phyloP scores from a whole-genome alignment of 2,797 vertebrate genomes.

The Cheirogaleus major region DNA sequence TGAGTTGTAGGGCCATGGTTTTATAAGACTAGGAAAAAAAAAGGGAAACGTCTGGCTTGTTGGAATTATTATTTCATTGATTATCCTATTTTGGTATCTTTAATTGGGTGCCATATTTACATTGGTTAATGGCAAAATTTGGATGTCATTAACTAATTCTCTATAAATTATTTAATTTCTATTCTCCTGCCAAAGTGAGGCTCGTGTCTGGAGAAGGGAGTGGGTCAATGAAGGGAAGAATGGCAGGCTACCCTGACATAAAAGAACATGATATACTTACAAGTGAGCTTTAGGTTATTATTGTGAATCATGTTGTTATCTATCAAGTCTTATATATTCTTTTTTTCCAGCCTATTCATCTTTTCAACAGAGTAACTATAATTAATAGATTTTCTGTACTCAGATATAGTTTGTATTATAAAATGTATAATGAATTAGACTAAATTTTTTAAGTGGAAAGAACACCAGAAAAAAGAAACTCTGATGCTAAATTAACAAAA shows the following conservation, averaged over 20 bases:
- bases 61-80: background rate
- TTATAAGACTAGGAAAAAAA: background rate
- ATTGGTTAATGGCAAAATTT: background rate
- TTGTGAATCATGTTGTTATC: background rate
- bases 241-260: no score
- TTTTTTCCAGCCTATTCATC: background rate
- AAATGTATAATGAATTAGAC: background rate
- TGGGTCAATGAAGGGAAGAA: background rate
- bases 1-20: background rate
- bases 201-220: background rate
- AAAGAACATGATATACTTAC: background rate
- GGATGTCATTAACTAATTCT: background rate
- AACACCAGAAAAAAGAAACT: constrained; percentile 28
- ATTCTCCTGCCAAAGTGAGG: background rate
- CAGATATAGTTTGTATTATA: background rate
- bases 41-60: background rate
- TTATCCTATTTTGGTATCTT: constrained; percentile 11
- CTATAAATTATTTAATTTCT: constrained; percentile 1
- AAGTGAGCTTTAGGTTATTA: background rate
- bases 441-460: constrained; percentile 9
- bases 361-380: constrained; percentile 38
- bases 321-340: background rate
- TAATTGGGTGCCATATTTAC: background rate
- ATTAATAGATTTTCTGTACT: constrained; percentile 22
- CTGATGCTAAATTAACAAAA: background rate